Conservation (phyloP, 23 tunicate genomes). For the Styela clava region DNA sequence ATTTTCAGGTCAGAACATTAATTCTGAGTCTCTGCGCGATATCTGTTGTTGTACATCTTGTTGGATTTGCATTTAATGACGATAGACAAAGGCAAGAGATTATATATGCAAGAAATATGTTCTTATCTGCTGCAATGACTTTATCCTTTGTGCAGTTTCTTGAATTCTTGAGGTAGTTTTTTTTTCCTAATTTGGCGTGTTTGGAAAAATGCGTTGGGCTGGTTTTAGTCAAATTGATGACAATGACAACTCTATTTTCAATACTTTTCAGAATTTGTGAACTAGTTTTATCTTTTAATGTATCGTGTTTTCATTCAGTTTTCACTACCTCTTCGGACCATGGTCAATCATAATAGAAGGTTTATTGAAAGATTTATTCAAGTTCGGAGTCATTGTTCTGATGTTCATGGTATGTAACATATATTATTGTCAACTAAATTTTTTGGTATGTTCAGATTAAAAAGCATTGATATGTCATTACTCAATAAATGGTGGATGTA, state of each 20-base stretch:
- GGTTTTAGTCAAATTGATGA: no score
- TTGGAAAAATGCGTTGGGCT: no score
- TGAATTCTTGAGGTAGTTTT: conserved; percentile 93
- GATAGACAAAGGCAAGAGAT: conserved; percentile 43
- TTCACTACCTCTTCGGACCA: conserved; percentile 96
- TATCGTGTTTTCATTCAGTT: no score
- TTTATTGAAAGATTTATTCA: conserved; percentile 66
- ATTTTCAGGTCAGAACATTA: conserved; percentile 38
- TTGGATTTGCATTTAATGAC: conserved; percentile 44
- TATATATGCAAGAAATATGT: conserved; percentile 80
- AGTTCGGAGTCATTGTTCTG: conserved; percentile 90
- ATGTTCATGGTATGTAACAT: conserved; percentile 70
- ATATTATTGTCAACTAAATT: background rate
- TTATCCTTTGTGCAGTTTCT: conserved; percentile 73
- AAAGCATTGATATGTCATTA: background rate
- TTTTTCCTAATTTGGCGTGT: no score
- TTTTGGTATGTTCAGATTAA: background rate
- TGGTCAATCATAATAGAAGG: conserved; percentile 97
- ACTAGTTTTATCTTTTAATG: no score
- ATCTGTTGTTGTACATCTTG: conserved; percentile 69
- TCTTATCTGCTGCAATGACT: conserved; percentile 86
- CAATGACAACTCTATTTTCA: no score
- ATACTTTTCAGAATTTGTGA: no score
- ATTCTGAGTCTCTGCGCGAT: conserved; percentile 63
- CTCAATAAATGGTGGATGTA: background rate